A percentile compares a stretch with the other conserved stretches of the same genome.
phyloP scores from a whole-genome alignment of 2,113 vertebrate species.

The Atractosteus spatula region DNA sequence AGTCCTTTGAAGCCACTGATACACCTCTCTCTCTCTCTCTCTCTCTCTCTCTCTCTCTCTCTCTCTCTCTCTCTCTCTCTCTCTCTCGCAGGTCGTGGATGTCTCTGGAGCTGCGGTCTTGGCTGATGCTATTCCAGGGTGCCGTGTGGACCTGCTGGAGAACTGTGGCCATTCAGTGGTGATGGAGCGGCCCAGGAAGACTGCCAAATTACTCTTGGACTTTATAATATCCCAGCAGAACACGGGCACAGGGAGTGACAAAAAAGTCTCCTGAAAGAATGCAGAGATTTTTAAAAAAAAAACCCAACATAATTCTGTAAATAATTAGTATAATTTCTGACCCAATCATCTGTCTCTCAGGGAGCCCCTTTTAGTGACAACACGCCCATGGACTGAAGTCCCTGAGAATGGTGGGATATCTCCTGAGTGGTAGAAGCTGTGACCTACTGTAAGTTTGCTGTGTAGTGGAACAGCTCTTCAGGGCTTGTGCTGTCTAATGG shows the following conservation, averaged over 20 bases:
- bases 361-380: not conserved
- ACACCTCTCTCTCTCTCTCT: not conserved
- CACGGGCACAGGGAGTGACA: slow-evolving; percentile 54
- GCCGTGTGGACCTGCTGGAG: slow-evolving; percentile 82
- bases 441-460: too few species aligned
- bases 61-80: not conserved
- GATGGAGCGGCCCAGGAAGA: slow-evolving; percentile 85
- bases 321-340: slow-evolving; percentile 9
- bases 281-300: not conserved
- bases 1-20: not conserved
- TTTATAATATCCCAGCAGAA: slow-evolving; percentile 74
- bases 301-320: slow-evolving; percentile 17
- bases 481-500: too few species aligned
- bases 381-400: not conserved
- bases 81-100: slow-evolving; percentile 73
- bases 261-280: slow-evolving; percentile 68
- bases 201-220: slow-evolving; percentile 78
- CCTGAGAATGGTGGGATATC: too few species aligned
- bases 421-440: too few species aligned
- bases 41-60: too few species aligned
- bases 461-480: too few species aligned
- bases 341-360: slow-evolving; percentile 16
- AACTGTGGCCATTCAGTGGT: slow-evolving; percentile 86
- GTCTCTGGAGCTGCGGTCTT: slow-evolving; percentile 79
- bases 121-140: slow-evolving; percentile 61